Evolutionary conservation across 2,888 invertebrate genomes (phyloP), one percentile per base, ranked within the genome.

Genomic region (Lochmaea crataegi): DNA sequence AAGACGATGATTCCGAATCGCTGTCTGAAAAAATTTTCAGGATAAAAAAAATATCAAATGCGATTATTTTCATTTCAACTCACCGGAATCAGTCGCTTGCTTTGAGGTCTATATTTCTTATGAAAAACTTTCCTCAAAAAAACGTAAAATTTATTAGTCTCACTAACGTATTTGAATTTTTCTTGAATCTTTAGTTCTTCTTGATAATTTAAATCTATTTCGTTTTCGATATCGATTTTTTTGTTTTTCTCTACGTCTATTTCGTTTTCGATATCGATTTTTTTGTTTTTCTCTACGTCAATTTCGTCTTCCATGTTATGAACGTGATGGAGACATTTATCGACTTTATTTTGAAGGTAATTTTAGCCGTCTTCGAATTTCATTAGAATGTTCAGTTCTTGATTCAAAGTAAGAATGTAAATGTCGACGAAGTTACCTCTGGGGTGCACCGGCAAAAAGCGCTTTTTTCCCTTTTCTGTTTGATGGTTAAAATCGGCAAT

Each of bases 81-180:
- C 81, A 87, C 89, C 90, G 71, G 89, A 89, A 6, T 89, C 90
- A 64, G 87, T 88, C 65, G 83, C 87, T 0, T 87, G 87, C 81
- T 93, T 93, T 0, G 91, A 91, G 92, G 90, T 75, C 93, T 93
- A 81, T 92, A 94, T 82, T 94, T 95, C 84, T 95, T 96, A 83
- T 92, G 94, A 82, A 93, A 96, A 70, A 97, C 95, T 81, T 92
- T 91, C 22, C 91, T 90, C 57, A 97, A 85, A 83, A 95, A 96
- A 80, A 93, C 92, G 7, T 90, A 90, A 84, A 94, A 96, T 83
- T 94, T 94, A 82, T 93, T 93, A 68, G 94, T 92, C 57, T 88
- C 90, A 0, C 91, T 89, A 41, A 85, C 87, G 16, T 80, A 76
- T 69, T 90, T 88, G 82, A 93, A n/a, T n/a, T n/a, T n/a, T 1